Percentiles rank a stretch among this genome's conserved stretches.
Evolutionary conservation across 53 echinoderm and acorn worm genomes (phyloP).

Genomic region (Echinometra lucunter): DNA sequence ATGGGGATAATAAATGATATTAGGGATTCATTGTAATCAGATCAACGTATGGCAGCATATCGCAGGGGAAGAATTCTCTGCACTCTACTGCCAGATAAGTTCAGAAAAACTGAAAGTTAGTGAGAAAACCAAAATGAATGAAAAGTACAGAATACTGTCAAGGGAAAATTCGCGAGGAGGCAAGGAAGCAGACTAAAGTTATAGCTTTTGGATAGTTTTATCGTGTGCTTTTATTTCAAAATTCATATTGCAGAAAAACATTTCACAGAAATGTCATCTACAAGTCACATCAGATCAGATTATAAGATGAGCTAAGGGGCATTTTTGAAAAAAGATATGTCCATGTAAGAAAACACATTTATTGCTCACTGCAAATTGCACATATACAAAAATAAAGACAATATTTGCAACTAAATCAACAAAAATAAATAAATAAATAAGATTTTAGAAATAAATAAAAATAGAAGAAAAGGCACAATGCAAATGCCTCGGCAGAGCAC

Average conservation of each 20-base stretch:
- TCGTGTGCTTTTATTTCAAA: no score
- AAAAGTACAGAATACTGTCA: not conserved
- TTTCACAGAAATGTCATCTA: not conserved
- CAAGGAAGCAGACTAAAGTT: not conserved
- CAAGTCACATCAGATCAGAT: not conserved
- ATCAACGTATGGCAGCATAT: not conserved
- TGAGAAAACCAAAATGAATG: not conserved
- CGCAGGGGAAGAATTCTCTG: not conserved
- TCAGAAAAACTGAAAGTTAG: not conserved
- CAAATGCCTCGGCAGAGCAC: no score
- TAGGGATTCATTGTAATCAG: constrained; percentile 42
- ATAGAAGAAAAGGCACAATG: no score
- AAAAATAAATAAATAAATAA: no score
- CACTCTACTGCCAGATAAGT: not conserved
- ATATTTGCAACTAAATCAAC: no score
- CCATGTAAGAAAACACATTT: no score
- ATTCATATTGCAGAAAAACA: no score
- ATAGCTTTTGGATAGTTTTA: no score
- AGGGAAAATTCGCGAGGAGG: not conserved
- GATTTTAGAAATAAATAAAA: no score
- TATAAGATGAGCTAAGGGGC: not conserved
- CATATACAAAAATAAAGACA: no score
- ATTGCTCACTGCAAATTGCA: no score
- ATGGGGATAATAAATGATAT: not conserved
- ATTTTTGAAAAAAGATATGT: not conserved